Evolutionary conservation across 2,888 invertebrate species (phyloP), one percentile per base, ranked within the genome.

Genomic region (Portevinia maculata): DNA sequence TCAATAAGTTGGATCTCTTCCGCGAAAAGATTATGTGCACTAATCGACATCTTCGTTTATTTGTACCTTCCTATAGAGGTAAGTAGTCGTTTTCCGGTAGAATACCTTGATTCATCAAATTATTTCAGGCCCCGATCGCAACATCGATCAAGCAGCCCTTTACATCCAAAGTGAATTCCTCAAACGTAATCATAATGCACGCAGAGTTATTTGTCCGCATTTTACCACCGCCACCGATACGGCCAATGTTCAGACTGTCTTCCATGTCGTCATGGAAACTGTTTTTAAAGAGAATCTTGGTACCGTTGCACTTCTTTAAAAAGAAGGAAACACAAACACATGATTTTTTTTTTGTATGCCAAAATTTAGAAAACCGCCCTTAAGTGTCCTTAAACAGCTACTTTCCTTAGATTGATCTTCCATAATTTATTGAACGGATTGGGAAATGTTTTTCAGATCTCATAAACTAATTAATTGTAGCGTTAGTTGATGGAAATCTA

Each of bases 151-250:
- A 85, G 93, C 93, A 11, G 94, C 94, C 3, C 88, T 93, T 15
- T 94, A 92, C 87, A 93, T 94, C 64, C 93, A 93, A 88, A 92
- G 93, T 84, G 92, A 93, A 86, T 94, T 93, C 86, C 91, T 93
- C 28, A 87, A 92, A 84, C 91, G 92, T 84, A 93, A 93, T 87
- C 91, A 91, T 24, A 92, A 92, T 86, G 92, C 92, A 5, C 90
- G 92, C 52, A 93, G 93, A 88, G 92, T 93, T 9, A 90, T 94
- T 28, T 93, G 93, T 88, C 93, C 93, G 1, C 94, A 94, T 89
- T 94, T 94, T 88, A 94, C 93, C 41, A 94, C 94, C 9, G 94
- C 94, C 30, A 94, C 94, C 0, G 94, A 94, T 86, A 94, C 94
- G 21, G 93, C 93, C 84, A 94, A 94, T 88, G 93, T 94, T 32